phyloP scores from a whole-genome alignment of 2,888 invertebrate species.

The Cryptus viduatorius region DNA sequence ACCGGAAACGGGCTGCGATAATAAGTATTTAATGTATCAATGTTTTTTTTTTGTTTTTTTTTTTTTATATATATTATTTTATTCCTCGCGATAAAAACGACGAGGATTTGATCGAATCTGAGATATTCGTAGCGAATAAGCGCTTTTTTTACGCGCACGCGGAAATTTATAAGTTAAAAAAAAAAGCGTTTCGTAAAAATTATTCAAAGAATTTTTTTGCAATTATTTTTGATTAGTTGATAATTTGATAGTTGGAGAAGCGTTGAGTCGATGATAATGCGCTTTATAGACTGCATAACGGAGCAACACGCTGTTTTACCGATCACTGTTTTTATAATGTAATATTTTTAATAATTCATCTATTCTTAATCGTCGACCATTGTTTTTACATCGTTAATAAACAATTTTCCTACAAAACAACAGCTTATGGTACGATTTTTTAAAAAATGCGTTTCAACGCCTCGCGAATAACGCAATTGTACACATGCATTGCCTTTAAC shows the following conservation, averaged over 20 bases:
- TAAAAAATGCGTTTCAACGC: too few species aligned
- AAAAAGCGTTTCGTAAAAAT: background rate
- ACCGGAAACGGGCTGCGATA: conserved; percentile 63
- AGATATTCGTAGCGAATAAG: conserved; percentile 17
- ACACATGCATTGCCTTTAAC: too few species aligned
- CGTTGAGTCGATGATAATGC: conserved; percentile 11
- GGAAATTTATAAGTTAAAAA: background rate
- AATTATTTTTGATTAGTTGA: background rate
- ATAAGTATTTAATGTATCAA: conserved; percentile 62
- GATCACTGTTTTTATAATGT: conserved; percentile 38
- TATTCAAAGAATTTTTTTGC: background rate
- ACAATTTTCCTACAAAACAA: conserved; percentile 67
- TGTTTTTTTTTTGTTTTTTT: conserved; percentile 35
- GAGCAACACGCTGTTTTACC: conserved; percentile 66
- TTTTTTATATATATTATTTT: conserved; percentile 32
- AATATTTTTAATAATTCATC: conserved; percentile 39
- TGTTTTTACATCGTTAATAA: conserved; percentile 75
- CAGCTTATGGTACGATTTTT: background rate
- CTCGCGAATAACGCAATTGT: too few species aligned
- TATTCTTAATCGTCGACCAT: conserved; percentile 71
- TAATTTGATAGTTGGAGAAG: background rate
- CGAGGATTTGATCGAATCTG: conserved; percentile 64
- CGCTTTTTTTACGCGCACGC: conserved; percentile 8
- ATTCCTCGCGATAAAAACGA: conserved; percentile 42
- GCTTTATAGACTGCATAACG: conserved; percentile 72